Conservation (phyloP, 2,113 vertebrate species). For the Heterotis niloticus region DNA sequence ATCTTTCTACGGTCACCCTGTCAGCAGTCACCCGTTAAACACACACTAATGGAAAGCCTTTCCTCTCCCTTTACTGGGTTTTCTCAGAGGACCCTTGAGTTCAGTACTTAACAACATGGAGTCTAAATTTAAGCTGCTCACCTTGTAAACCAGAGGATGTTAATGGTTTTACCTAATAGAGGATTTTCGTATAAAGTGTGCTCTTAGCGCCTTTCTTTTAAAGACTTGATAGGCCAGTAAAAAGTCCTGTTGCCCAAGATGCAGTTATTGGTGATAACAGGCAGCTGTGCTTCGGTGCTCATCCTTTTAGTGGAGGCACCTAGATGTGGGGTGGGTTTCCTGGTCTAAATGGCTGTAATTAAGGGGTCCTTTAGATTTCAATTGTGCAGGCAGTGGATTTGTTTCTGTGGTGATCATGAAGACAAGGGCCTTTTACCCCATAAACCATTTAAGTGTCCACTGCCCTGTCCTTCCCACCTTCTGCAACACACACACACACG, state of each 20-base stretch:
- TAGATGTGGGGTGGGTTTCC: slow-evolving; percentile 37
- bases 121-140: slow-evolving; percentile 22
- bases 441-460: not conserved
- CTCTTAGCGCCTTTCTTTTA: slow-evolving; percentile 27
- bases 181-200: slow-evolving; percentile 23
- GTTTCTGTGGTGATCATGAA: slow-evolving; percentile 14
- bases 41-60: not conserved
- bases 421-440: not conserved
- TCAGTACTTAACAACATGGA: slow-evolving; percentile 15
- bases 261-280: not conserved
- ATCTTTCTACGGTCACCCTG: not conserved
- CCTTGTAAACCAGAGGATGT: slow-evolving; percentile 22
- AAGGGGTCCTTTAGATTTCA: slow-evolving; percentile 26
- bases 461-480: not conserved
- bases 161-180: slow-evolving; percentile 30
- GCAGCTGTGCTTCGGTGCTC: not conserved
- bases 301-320: not conserved
- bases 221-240: slow-evolving; percentile 24
- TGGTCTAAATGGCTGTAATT: slow-evolving; percentile 36
- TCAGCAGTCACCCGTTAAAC: not conserved
- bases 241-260: not conserved
- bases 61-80: not conserved
- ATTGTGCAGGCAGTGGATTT: slow-evolving; percentile 28
- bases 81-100: slow-evolving; percentile 16
- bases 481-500: too few relatives aligned